These are phyloP conservation scores for Platorchestia sp. DNA, from an alignment of 1,140 invertebrate species.

Conservation along the genomic window DNA sequence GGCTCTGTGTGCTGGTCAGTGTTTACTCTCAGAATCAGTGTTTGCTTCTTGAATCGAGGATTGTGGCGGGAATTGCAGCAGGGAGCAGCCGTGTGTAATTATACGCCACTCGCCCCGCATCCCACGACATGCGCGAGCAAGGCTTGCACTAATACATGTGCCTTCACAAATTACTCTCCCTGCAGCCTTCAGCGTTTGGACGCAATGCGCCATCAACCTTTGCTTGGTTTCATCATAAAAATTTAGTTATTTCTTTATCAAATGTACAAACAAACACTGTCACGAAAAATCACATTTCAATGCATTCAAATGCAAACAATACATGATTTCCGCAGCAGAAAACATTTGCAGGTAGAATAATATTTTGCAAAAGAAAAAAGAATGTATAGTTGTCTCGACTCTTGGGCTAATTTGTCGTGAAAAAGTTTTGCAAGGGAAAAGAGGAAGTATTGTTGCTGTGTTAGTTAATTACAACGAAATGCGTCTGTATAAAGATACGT, in stretches of 20 bases:
- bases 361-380: not conserved
- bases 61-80: slow-evolving; percentile 32
- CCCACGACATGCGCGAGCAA: not conserved
- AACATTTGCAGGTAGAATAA: not conserved
- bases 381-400: not conserved
- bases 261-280: not conserved
- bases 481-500: not conserved
- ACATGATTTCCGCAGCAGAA: not conserved
- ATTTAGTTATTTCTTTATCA: not conserved
- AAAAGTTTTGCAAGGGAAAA: not conserved
- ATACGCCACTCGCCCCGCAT: not conserved
- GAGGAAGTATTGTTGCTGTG: not conserved
- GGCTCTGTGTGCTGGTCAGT: slow-evolving; percentile 35
- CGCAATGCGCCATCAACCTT: not conserved
- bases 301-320: not conserved
- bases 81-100: not conserved
- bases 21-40: slow-evolving; percentile 32
- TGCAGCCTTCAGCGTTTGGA: not conserved
- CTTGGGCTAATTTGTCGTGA: too few relatives aligned
- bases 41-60: slow-evolving; percentile 35
- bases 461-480: not conserved
- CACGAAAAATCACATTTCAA: not conserved
- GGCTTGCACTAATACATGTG: not conserved
- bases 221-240: not conserved
- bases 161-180: not conserved